Evolutionary conservation across 1,140 invertebrate genomes (phyloP), one percentile per base, ranked within the genome.

Genomic region (Penaeus indicus): DNA sequence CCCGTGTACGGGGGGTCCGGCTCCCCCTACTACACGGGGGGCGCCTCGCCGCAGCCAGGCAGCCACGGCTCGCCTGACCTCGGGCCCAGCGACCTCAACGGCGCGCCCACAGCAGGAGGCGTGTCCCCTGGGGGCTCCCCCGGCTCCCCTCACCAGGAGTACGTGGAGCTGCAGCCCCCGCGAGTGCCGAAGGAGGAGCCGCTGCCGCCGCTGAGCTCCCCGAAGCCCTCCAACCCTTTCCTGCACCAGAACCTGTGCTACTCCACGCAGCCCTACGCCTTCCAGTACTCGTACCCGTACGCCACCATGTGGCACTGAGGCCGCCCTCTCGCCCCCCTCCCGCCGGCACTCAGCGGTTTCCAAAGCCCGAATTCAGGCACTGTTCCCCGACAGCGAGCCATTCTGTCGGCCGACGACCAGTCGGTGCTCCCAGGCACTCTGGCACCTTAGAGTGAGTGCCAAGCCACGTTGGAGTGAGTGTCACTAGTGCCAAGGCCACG

Each of bases 261-360:
- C 81, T 83, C 89, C 67, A 62, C 86, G 13, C 90, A 91, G 75
- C 67, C 86, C 16, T 89, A 91, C 61, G 47, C 85, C 47, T 86
- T 86, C 42, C 85, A 90, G 54, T 90, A 90, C 83, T 90, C 89
- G 16, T 91, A 91, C 67, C 82, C 88, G 0, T 91, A 91, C 47
- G 89, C 89, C n/a, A 60, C 90, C n/a, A 89, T 89, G 90, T 91
- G 90, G 90, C 88, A 91, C 82, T 90, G 86, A 90, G 47, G n/a
- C 25, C 21, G 67, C 22, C 72, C 25, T 22, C 27, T n/a, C 61
- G 8, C 67, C 27, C 27, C 7, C n/a, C 42, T 13, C 54, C 25
- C 54, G 11, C 11, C 60, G 18, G 18, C 47, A 21, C 32, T 8
- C 27, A 11, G 11, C 32, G 25, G 69, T 32, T 42, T 47, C 78